Evolutionary conservation across 2,888 invertebrate species (phyloP).

Genomic region (Stenoptilia bipunctidactyla): DNA sequence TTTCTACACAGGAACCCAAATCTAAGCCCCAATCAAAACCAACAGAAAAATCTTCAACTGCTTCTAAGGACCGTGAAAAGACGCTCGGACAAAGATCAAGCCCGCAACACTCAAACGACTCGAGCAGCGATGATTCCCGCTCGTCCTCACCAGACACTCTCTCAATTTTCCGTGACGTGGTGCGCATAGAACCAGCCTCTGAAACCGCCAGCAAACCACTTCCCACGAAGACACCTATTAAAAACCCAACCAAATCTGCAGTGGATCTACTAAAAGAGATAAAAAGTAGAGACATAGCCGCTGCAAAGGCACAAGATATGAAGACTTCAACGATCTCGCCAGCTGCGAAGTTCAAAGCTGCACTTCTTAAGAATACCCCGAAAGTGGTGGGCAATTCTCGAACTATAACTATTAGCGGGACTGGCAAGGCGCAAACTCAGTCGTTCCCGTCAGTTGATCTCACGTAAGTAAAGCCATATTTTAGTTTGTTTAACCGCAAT

Average conservation of each 20-base stretch:
- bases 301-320: too few species aligned
- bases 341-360: not conserved
- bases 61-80: not conserved
- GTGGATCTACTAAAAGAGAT: too few species aligned
- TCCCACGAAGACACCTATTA: conserved; percentile 2
- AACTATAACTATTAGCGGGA: conserved; percentile 22
- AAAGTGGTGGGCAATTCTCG: conserved; percentile 14
- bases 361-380: not conserved
- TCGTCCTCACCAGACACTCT: conserved; percentile 27
- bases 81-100: too few species aligned
- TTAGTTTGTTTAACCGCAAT: too few species aligned
- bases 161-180: conserved; percentile 37
- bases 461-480: too few species aligned
- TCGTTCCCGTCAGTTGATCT: not conserved
- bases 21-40: not conserved
- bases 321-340: too few species aligned
- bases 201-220: conserved; percentile 1
- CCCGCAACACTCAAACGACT: not conserved
- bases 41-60: not conserved
- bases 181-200: conserved; percentile 39
- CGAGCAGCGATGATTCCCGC: conserved; percentile 20
- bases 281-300: too few species aligned
- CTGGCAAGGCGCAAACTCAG: conserved; percentile 11
- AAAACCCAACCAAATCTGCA: not conserved
- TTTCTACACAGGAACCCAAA: not conserved